These are phyloP conservation scores for Bettongia penicillata DNA, from an alignment of 2,113 vertebrate species.

Conservation along the genomic window DNA sequence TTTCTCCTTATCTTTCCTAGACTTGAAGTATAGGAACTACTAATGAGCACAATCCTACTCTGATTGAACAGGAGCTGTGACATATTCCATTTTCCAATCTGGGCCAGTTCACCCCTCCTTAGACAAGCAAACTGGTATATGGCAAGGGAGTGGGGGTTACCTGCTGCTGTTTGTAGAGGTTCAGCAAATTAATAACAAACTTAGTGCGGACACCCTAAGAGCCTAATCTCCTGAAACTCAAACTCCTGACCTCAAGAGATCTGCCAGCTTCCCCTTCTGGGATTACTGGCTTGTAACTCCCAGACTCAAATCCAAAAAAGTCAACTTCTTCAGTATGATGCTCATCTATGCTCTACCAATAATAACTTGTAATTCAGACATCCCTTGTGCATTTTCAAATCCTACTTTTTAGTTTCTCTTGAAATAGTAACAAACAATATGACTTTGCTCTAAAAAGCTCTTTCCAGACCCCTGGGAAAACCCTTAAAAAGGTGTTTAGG, in stretches of 20 bases:
- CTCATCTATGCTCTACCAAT: no score
- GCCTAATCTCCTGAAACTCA: not conserved
- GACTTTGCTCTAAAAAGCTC: not conserved
- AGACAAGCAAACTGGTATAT: not conserved
- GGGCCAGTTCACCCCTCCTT: not conserved
- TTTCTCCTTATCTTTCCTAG: not conserved
- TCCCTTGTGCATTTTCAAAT: not conserved
- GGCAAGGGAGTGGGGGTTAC: not conserved
- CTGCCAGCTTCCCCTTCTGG: not conserved
- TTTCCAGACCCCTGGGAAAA: not conserved
- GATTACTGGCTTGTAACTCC: not conserved
- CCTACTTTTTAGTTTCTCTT: not conserved
- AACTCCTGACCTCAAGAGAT: not conserved
- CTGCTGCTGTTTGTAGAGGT: not conserved
- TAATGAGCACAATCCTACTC: not conserved
- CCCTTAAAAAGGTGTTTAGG: not conserved
- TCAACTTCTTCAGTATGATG: not conserved
- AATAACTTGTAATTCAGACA: not conserved
- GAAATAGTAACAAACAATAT: not conserved
- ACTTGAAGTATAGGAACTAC: not conserved
- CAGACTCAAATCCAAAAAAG: not conserved
- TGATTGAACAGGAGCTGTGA: not conserved
- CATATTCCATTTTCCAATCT: not conserved
- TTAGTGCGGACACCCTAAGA: not conserved
- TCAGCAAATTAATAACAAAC: not conserved